Conservation (phyloP, 2,888 invertebrate genomes). For the Parapristionchus giblindavisi region DNA sequence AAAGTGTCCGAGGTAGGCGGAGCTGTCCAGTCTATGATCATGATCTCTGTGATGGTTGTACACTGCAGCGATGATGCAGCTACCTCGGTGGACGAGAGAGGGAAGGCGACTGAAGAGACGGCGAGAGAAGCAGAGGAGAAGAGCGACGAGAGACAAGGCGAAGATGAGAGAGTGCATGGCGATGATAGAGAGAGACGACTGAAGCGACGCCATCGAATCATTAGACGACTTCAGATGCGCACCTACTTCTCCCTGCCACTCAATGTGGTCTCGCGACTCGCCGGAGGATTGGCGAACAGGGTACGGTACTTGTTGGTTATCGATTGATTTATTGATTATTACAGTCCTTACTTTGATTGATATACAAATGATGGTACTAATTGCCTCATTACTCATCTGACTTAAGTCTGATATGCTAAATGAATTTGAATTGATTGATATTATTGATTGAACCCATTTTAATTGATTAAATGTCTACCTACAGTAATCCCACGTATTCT, state of each 20-base stretch:
- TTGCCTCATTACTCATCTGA: no score
- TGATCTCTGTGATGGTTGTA: background rate
- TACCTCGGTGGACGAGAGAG: background rate
- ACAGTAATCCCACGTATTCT: background rate
- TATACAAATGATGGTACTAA: no score
- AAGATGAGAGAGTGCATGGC: background rate
- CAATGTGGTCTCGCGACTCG: constrained; percentile 55
- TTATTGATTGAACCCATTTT: no score
- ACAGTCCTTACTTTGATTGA: no score
- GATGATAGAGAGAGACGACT: background rate
- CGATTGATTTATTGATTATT: background rate
- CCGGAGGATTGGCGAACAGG: constrained; percentile 52
- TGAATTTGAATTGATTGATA: no score
- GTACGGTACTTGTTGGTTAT: background rate
- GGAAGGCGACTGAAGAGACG: background rate
- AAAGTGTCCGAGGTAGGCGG: no score
- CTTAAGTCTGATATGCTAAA: no score
- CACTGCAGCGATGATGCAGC: constrained; percentile 22
- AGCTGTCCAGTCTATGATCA: constrained; percentile 7
- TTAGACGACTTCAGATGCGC: constrained; percentile 58
- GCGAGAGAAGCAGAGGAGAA: background rate
- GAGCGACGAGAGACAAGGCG: background rate
- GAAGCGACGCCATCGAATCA: background rate
- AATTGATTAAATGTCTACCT: no score
- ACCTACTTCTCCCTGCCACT: constrained; percentile 65